Evolutionary conservation across 92 coral and sea anemone species (phyloP).

Genomic region (Montipora capitata): DNA sequence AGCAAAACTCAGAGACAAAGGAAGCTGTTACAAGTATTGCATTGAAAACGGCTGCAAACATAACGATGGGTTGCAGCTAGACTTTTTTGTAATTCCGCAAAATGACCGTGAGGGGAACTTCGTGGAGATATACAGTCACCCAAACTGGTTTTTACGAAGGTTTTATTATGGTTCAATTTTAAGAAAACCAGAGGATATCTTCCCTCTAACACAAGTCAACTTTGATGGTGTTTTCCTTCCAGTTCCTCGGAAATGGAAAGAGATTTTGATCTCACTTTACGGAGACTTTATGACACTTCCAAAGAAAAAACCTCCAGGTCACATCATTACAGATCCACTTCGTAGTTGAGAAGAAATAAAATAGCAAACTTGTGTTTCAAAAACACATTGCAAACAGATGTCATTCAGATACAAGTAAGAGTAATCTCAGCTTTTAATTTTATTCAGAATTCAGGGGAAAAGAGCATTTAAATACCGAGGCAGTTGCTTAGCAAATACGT

Average conservation of each 20-base stretch:
- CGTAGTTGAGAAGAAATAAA: conserved; percentile 13
- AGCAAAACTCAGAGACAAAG: conserved; percentile 52
- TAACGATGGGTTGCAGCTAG: conserved; percentile 51
- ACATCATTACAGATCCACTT: conserved; percentile 16
- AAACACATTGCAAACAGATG: too few species aligned
- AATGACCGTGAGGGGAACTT: conserved; percentile 37
- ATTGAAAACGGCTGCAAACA: conserved; percentile 15
- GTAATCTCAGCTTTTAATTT: too few species aligned
- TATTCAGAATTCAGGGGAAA: too few species aligned
- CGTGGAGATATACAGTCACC: conserved; percentile 30
- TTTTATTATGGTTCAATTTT: conserved; percentile 41
- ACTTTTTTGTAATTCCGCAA: conserved; percentile 30
- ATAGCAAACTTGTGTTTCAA: too few species aligned
- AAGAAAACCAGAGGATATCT: conserved; percentile 25
- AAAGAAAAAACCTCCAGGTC: neutral
- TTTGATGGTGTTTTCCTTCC: conserved; percentile 65
- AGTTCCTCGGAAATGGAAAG: conserved; percentile 55
- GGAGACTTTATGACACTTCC: conserved; percentile 37
- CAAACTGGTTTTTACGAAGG: conserved; percentile 4
- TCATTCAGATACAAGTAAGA: too few species aligned
- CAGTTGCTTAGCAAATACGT: too few species aligned
- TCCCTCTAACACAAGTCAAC: conserved; percentile 36
- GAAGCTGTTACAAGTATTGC: conserved; percentile 30
- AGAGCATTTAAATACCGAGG: too few species aligned
- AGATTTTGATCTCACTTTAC: conserved; percentile 13